phyloP scores from a whole-genome alignment of 2,113 vertebrate species.

The Odocoileus virginianus region DNA sequence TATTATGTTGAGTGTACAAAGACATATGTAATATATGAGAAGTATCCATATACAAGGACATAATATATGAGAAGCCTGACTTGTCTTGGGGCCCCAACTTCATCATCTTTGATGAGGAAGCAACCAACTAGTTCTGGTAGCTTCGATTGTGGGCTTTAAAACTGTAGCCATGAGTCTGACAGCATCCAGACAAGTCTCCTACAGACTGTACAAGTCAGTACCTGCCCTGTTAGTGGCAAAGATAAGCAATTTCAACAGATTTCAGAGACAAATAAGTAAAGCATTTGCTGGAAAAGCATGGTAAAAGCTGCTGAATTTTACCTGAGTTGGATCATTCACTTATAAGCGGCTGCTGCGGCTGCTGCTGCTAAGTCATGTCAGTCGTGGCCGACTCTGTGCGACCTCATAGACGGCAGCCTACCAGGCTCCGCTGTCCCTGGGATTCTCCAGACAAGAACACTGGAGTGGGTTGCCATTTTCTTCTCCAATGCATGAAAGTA shows the following conservation, averaged over 20 bases:
- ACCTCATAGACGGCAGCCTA: too few relatives aligned
- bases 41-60: not conserved
- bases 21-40: not conserved
- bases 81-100: not conserved
- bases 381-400: too few relatives aligned
- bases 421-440: too few relatives aligned
- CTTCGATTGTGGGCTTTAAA: not conserved
- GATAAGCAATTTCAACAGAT: conserved; percentile 29
- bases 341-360: not conserved
- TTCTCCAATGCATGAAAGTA: too few relatives aligned
- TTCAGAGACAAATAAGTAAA: not conserved
- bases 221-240: conserved; percentile 5
- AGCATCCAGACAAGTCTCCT: not conserved
- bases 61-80: not conserved
- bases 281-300: not conserved
- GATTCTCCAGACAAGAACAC: too few relatives aligned
- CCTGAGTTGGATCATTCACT: not conserved
- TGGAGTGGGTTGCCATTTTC: too few relatives aligned
- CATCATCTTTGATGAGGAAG: not conserved
- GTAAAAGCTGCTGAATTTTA: not conserved
- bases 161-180: not conserved
- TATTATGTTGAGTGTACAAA: not conserved
- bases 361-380: too few relatives aligned
- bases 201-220: not conserved
- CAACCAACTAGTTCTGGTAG: conserved; percentile 4